Percentiles rank a stretch among this genome's conserved stretches.
phyloP scores from a whole-genome alignment of 2,888 invertebrate species.

The Laothoe populi region DNA sequence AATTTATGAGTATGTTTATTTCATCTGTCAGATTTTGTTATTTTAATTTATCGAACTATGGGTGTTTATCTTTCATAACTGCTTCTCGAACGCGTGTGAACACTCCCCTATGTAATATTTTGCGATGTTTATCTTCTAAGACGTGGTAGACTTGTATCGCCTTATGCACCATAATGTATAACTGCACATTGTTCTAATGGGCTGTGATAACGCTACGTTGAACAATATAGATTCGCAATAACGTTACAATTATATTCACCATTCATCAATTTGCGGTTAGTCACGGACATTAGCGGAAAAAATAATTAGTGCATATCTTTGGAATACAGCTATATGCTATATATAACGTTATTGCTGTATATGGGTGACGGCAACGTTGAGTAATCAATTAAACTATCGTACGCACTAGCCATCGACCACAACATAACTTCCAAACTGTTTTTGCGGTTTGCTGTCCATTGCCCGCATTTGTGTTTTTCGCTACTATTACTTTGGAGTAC shows the following conservation, averaged over 20 bases:
- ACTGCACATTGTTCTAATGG: constrained; percentile 1
- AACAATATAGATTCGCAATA: constrained; percentile 17
- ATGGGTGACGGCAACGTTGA: constrained; percentile 45
- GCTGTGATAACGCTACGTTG: constrained; percentile 6
- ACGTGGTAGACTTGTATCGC: neutral
- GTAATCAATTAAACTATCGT: constrained; percentile 69
- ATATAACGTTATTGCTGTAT: constrained; percentile 30
- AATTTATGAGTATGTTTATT: neutral
- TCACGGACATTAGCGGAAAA: constrained; percentile 42
- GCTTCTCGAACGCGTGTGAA: no score
- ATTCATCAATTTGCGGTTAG: constrained; percentile 37
- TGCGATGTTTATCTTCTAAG: neutral
- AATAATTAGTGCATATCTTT: constrained; percentile 57
- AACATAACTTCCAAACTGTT: constrained; percentile 66
- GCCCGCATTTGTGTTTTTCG: constrained; percentile 61
- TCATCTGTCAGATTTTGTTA: neutral
- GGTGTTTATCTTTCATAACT: neutral
- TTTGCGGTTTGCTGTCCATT: constrained; percentile 70
- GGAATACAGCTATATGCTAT: constrained; percentile 45
- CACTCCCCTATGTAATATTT: neutral
- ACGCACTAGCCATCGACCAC: constrained; percentile 58
- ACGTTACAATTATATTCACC: constrained; percentile 22
- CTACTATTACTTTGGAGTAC: constrained; percentile 58
- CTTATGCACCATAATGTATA: neutral
- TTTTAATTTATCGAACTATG: neutral